Conservation (phyloP, 2,113 vertebrate species). For the Hippocampus zosterae region DNA sequence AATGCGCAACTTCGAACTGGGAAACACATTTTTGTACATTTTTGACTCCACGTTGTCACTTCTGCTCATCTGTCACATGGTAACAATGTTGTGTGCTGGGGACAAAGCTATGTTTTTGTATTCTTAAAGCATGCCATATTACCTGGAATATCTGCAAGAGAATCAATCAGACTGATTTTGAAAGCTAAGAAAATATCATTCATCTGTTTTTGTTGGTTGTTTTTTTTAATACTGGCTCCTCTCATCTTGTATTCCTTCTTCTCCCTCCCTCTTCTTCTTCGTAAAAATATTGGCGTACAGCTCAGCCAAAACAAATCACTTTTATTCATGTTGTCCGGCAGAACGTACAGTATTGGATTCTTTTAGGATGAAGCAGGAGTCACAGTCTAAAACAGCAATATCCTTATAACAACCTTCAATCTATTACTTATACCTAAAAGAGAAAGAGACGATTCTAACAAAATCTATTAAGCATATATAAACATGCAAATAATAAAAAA, state of each 20-base stretch:
- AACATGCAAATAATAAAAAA: constrained; percentile 15
- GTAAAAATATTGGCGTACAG: constrained; percentile 32
- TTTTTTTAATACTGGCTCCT: constrained; percentile 14
- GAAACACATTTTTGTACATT: neutral
- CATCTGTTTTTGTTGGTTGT: neutral
- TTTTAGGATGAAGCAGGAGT: constrained; percentile 40
- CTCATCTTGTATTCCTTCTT: constrained; percentile 32
- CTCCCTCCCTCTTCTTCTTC: constrained; percentile 6
- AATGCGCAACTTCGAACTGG: neutral
- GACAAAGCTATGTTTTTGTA: neutral
- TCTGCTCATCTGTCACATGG: neutral
- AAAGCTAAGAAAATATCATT: constrained; percentile 27
- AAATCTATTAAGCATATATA: constrained; percentile 38
- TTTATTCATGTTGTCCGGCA: constrained; percentile 44
- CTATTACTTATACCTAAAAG: constrained; percentile 48
- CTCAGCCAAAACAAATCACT: constrained; percentile 43
- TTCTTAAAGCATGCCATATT: constrained; percentile 14
- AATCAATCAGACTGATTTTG: constrained; percentile 29
- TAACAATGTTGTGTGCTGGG: neutral
- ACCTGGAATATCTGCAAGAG: constrained; percentile 18
- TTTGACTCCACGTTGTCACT: neutral
- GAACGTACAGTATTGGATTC: constrained; percentile 45
- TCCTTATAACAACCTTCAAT: constrained; percentile 67
- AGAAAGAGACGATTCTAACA: constrained; percentile 38
- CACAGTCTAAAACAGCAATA: constrained; percentile 51